Percentiles rank a stretch among this genome's conserved stretches.
Evolutionary conservation across 2,113 vertebrate genomes (phyloP).

Genomic region (Amphiprion percula): DNA sequence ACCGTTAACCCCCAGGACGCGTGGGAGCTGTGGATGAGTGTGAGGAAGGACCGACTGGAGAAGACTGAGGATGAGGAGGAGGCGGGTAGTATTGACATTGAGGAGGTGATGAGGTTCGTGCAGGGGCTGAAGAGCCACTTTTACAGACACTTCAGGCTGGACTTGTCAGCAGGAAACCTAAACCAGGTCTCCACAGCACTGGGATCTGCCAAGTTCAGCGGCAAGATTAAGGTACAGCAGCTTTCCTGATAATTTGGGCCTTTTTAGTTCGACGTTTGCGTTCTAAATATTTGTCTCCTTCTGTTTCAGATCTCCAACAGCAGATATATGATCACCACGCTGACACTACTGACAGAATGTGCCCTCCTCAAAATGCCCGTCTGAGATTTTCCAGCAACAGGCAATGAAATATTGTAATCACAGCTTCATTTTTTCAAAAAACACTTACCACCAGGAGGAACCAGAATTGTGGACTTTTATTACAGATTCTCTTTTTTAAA

Average conservation of each 20-base stretch:
- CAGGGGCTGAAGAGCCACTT: slow-evolving; percentile 90
- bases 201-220: slow-evolving; percentile 88
- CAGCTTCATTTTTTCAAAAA: neutral
- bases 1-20: slow-evolving; percentile 88
- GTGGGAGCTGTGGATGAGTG: slow-evolving; percentile 90
- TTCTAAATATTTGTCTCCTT: slow-evolving; percentile 23
- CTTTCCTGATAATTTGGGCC: neutral
- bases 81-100: slow-evolving; percentile 82
- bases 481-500: neutral
- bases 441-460: neutral
- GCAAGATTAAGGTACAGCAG: slow-evolving; percentile 91
- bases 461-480: neutral
- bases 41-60: slow-evolving; percentile 74
- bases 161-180: slow-evolving; percentile 89
- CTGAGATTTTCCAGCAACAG: slow-evolving; percentile 36
- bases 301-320: slow-evolving; percentile 88
- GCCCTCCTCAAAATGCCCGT: slow-evolving; percentile 84
- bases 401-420: neutral
- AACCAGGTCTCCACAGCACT: slow-evolving; percentile 89
- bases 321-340: slow-evolving; percentile 85
- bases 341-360: slow-evolving; percentile 91
- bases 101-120: slow-evolving; percentile 90
- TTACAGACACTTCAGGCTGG: slow-evolving; percentile 86
- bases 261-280: no score
- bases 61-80: neutral